Evolutionary conservation across 2,113 vertebrate species (phyloP).

Genomic region (Procavia capensis): DNA sequence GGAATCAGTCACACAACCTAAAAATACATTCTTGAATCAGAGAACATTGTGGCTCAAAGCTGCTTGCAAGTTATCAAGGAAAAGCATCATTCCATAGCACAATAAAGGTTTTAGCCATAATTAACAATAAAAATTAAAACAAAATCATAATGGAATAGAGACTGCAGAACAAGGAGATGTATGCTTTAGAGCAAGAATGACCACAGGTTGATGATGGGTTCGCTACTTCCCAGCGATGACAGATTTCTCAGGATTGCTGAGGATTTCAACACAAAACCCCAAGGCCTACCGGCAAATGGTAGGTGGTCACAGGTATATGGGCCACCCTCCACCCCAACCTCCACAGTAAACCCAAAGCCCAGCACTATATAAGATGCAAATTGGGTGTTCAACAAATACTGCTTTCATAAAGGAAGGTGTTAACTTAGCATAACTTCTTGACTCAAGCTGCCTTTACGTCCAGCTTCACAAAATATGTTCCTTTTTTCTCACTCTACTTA

Average conservation of each 20-base stretch:
- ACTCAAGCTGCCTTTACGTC: background rate
- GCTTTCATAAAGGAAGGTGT: background rate
- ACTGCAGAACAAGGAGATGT: background rate
- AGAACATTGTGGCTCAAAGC: background rate
- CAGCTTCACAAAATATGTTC: background rate
- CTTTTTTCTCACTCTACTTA: background rate
- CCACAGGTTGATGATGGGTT: background rate
- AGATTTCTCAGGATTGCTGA: rapidly evolving
- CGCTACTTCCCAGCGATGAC: background rate
- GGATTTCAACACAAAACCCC: background rate
- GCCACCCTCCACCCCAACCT: background rate
- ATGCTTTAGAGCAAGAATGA: background rate
- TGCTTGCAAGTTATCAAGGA: background rate
- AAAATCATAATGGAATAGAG: background rate
- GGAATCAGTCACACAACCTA: background rate
- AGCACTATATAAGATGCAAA: background rate
- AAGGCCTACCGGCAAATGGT: background rate
- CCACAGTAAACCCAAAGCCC: background rate
- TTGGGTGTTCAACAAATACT: rapidly evolving
- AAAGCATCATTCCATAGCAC: background rate
- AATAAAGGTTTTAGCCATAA: background rate
- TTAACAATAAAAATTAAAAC: background rate
- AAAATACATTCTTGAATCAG: background rate
- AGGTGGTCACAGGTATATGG: background rate
- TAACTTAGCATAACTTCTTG: background rate